Evolutionary conservation across 30 jellyfish, hydroid and myxozoan genomes (phyloP), one percentile per base, ranked within the genome.

Genomic region (Euphysa ruthae): DNA sequence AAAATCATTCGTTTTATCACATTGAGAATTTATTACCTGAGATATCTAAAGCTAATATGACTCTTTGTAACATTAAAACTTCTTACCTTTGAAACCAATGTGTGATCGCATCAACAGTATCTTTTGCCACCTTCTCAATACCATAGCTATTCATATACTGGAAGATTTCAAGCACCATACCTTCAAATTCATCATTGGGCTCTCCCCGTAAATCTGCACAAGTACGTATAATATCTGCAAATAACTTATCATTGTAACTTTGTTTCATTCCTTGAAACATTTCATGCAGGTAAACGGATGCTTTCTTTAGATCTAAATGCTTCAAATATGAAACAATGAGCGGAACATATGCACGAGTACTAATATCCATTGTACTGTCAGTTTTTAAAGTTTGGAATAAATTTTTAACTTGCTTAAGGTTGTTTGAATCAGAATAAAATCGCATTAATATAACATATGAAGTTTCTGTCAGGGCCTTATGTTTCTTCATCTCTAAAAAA

Each of bases 71-170:
- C n/a, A n/a, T n/a, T n/a, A n/a, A n/a, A n/a, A n/a, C n/a, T 46
- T 2, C 69, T 16, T 16, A 56, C 69, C 69, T 56, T 56, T 56
- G 23, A 56, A 56, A 56, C 69, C 69, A 56, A 15, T 3, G 21
- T 31, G 21, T 27, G 2, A 56, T 20, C 2, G 69, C 35, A 18
- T 5, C 23, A 27, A 27, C 69, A 56, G 35, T 27, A 18, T 22
- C 69, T 16, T 26, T 15, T 16, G 16, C 4, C 2, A 56, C 43
- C 26, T 22, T 22, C 26, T 56, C 69, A 56, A 22, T 20, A 15
- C 69, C 69, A 27, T 20, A 56, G 6, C 43, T 3, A 20, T 56
- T 27, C 43, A 56, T 20, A 56, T 22, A 20, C 56, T 56, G 23
- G n/a, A 56, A 56, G 26, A 27, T 20, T 5, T 56, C 23, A 22